Conservation (phyloP, 2,113 vertebrate genomes). For the Dipodomys stephensi region DNA sequence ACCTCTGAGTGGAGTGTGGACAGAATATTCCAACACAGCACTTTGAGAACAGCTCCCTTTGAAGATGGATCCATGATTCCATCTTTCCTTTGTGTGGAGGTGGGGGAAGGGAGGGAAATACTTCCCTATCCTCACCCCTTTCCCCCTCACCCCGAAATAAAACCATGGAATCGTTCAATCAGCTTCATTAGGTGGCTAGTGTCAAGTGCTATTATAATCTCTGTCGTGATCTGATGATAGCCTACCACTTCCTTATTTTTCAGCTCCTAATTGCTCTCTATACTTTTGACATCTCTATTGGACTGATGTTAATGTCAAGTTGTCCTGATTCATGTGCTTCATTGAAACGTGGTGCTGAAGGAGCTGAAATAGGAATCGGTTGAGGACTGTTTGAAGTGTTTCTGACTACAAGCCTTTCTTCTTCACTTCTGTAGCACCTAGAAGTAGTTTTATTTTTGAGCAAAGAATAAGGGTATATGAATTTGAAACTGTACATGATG, state of each 20-base stretch:
- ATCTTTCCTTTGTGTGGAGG: neutral
- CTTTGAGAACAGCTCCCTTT: neutral
- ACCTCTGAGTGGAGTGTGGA: neutral
- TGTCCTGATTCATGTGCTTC: slow-evolving; percentile 73
- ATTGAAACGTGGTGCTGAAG: slow-evolving; percentile 64
- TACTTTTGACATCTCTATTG: slow-evolving; percentile 78
- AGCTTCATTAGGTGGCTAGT: slow-evolving; percentile 55
- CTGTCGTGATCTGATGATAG: slow-evolving; percentile 58
- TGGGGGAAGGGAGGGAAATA: neutral
- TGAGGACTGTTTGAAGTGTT: slow-evolving; percentile 71
- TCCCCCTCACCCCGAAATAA: slow-evolving; percentile 59
- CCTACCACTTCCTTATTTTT: slow-evolving; percentile 72
- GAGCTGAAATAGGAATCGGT: slow-evolving; percentile 42
- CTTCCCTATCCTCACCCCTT: neutral
- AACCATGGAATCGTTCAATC: slow-evolving; percentile 67
- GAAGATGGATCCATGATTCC: neutral
- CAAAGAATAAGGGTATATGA: slow-evolving; percentile 74
- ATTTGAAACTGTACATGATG: slow-evolving; percentile 65
- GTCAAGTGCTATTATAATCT: slow-evolving; percentile 66
- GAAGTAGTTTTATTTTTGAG: slow-evolving; percentile 75
- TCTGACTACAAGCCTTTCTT: slow-evolving; percentile 70
- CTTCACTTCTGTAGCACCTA: slow-evolving; percentile 68
- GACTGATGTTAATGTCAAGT: slow-evolving; percentile 75
- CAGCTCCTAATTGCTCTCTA: slow-evolving; percentile 70
- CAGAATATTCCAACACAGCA: neutral